Base-by-base conservation (phyloP, 2,888 invertebrate genomes). In the Panzeria rudis region DNA sequence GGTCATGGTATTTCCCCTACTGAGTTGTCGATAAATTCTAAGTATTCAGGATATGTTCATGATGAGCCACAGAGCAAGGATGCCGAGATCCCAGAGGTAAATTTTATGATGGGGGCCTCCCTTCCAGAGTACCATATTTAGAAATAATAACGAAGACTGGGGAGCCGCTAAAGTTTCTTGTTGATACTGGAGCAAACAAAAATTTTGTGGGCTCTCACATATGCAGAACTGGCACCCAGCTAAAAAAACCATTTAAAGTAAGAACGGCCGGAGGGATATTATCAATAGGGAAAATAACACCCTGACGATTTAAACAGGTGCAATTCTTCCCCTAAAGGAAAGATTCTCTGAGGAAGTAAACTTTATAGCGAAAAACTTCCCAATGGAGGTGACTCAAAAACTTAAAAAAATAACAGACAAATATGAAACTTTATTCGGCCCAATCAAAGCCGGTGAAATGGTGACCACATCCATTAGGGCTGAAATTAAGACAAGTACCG, bases 401-500 rank as follows among this genome's bases (percentile, higher is more conserved):
- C 47, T 50, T 0, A 13, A 17, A 23, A 35, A 7, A 3, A 1
- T 64, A 3, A 41, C 41, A 13, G 20, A 41, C 7, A 62, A 23
- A 41, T 62, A 62, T 7, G 20, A 62, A 2, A 11, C 38, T 0
- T 17, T 62, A 23, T 62, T 52, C 54, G 47, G 47, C 5, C 47
- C 47, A n/a, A 5, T 69, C 1, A 44, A 29, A 8, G 29, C 11
- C 0, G 44, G 59, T 17, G 59, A 72, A 29, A 20, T 72, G 13
- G 17, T 25, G 6, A 44, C 17, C 5, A 29, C 41, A 3, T 13
- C n/a, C 15, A 32, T 72, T 6, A 7, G 32, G 25, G 54, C 59
- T 3, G 59, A 88, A 54, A 92, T 92, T 9, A 84, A 85, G 41
- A 90, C 89, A 3, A 87, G 79, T 0, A 86, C 88, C 5, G 69